Percentiles rank a stretch among this genome's conserved stretches.
Evolutionary conservation across 2,113 vertebrate species (phyloP).

Genomic region (Saiga tatarica): DNA sequence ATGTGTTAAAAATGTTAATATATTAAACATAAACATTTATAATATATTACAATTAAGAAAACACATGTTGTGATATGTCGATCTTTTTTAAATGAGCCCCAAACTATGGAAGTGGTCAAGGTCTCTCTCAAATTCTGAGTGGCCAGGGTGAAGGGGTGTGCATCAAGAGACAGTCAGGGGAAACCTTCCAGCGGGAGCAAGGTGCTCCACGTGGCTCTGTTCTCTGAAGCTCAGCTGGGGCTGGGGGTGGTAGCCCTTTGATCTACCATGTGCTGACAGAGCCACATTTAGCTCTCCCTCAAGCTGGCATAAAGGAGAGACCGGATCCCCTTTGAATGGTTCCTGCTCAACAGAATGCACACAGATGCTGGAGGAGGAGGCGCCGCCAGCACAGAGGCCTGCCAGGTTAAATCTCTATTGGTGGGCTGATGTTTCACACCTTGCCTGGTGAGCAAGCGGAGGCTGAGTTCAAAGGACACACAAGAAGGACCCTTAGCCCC

Average conservation of each 20-base stretch:
- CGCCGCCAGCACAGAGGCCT: neutral
- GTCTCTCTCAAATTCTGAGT: neutral
- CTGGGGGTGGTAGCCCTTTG: neutral
- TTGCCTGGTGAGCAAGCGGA: neutral
- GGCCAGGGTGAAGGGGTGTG: neutral
- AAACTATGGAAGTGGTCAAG: neutral
- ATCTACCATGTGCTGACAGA: constrained; percentile 53
- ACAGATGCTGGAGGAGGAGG: constrained; percentile 2
- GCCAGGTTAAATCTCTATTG: neutral
- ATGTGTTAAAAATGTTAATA: neutral
- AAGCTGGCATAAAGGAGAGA: neutral
- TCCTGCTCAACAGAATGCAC: constrained; percentile 47
- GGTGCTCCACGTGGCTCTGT: rapidly evolving
- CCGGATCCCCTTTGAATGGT: neutral
- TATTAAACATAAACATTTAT: neutral
- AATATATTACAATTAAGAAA: neutral
- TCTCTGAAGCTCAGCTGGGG: neutral
- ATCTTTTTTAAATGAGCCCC: neutral
- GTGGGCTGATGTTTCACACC: neutral
- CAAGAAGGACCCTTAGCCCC: neutral
- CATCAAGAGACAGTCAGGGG: rapidly evolving
- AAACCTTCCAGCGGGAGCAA: neutral
- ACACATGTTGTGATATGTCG: neutral
- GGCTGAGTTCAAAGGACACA: neutral
- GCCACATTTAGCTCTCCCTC: constrained; percentile 23